Conservation (phyloP, 2,888 invertebrate genomes). For the Busseola fusca region DNA sequence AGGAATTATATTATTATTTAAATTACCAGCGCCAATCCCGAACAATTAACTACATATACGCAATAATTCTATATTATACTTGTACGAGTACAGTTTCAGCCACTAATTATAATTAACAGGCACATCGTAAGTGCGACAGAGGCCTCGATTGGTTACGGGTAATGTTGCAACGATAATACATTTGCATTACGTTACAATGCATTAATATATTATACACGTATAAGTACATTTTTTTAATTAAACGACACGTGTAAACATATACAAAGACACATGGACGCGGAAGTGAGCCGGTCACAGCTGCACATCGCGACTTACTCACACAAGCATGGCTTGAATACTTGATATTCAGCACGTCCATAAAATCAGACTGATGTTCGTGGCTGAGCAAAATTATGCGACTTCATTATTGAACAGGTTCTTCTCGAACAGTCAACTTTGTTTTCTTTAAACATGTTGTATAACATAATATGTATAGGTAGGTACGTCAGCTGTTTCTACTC, state of each 20-base stretch:
- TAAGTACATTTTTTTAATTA: conserved; percentile 8
- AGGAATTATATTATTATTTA: conserved; percentile 44
- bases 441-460: conserved; percentile 71
- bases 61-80: conserved; percentile 22
- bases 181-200: conserved; percentile 14
- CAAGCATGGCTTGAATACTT: conserved; percentile 50
- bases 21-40: conserved; percentile 28
- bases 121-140: conserved; percentile 36
- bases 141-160: conserved; percentile 12
- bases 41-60: conserved; percentile 11
- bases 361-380: conserved; percentile 70
- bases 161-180: conserved; percentile 33
- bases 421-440: conserved; percentile 62
- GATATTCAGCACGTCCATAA: conserved; percentile 67
- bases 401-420: conserved; percentile 76
- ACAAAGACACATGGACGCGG: conserved; percentile 63
- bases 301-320: conserved; percentile 62
- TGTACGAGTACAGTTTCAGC: conserved; percentile 29
- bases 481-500: conserved; percentile 46
- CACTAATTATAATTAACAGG: conserved; percentile 36
- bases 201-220: not conserved
- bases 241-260: conserved; percentile 38
- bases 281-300: conserved; percentile 73
- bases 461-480: conserved; percentile 62
- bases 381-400: conserved; percentile 70